Conservation (phyloP, 92 coral and sea anemone genomes). For the Anthopleura xanthogrammica region DNA sequence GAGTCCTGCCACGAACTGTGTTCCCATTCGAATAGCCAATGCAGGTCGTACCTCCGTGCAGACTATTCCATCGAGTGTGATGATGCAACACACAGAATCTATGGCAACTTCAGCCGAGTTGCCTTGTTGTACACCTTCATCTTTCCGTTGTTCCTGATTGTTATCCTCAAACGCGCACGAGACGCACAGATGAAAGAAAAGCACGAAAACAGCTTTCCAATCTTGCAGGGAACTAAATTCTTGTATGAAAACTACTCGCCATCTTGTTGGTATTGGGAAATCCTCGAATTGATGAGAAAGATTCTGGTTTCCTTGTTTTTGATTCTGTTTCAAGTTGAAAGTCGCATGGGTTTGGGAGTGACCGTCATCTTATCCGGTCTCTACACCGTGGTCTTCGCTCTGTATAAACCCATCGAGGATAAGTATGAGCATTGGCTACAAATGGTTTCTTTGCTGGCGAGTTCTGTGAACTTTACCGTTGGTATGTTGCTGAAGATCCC, state of each 20-base stretch:
- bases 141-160: neutral
- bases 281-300: neutral
- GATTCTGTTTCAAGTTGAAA: neutral
- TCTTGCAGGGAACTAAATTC: neutral
- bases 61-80: conserved; percentile 9
- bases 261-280: neutral
- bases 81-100: neutral
- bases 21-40: too few species aligned
- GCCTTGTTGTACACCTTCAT: neutral
- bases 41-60: neutral
- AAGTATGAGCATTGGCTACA: conserved; percentile 14
- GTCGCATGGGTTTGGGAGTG: neutral
- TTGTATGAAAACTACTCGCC: conserved; percentile 11
- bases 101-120: neutral
- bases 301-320: neutral
- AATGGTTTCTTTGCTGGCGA: conserved; percentile 5
- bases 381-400: neutral
- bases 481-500: conserved; percentile 22
- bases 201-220: neutral
- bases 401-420: neutral
- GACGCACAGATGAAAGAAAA: neutral
- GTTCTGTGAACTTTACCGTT: neutral
- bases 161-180: neutral
- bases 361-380: neutral
- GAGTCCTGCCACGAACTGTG: too few species aligned